Evolutionary conservation across 2,797 vertebrate genomes (phyloP).

Genomic region (Sebastiscus tertius): DNA sequence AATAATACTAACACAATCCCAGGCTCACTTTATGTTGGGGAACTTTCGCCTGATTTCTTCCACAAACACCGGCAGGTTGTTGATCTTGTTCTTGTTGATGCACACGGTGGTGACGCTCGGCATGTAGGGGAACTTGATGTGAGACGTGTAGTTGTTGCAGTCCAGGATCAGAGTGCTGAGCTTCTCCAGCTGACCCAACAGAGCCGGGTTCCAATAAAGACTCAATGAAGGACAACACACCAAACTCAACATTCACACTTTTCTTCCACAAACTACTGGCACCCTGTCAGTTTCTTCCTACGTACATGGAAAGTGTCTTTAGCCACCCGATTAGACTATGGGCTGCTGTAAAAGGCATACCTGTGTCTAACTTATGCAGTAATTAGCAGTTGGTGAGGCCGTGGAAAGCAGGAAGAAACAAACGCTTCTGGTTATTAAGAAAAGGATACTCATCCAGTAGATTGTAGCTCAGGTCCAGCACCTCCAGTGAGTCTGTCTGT

Average conservation of each 20-base stretch:
- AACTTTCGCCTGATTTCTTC: slow-evolving; percentile 81
- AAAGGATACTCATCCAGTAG: slow-evolving; percentile 86
- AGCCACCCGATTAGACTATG: rapidly evolving
- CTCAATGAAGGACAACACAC: slow-evolving; percentile 71
- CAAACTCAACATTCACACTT: neutral
- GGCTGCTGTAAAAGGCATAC: no score
- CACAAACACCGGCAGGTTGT: slow-evolving; percentile 82
- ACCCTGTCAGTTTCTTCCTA: no score
- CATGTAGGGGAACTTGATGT: slow-evolving; percentile 85
- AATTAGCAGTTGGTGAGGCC: no score
- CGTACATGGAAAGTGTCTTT: no score
- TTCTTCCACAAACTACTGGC: no score
- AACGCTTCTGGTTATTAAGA: neutral
- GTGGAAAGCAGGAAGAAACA: rapidly evolving
- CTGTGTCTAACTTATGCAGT: no score
- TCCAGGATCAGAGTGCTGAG: slow-evolving; percentile 85
- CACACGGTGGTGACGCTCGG: slow-evolving; percentile 77
- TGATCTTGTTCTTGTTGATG: slow-evolving; percentile 86
- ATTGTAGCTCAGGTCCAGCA: slow-evolving; percentile 85
- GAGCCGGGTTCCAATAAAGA: slow-evolving; percentile 79
- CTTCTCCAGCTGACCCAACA: slow-evolving; percentile 78
- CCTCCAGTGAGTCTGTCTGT: slow-evolving; percentile 75
- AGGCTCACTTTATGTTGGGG: slow-evolving; percentile 79
- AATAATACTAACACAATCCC: neutral
- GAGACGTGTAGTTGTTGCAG: slow-evolving; percentile 82